These are phyloP conservation scores for Sebastolobus alascanus DNA, from an alignment of 2,797 vertebrate genomes.

Conservation along the genomic window DNA sequence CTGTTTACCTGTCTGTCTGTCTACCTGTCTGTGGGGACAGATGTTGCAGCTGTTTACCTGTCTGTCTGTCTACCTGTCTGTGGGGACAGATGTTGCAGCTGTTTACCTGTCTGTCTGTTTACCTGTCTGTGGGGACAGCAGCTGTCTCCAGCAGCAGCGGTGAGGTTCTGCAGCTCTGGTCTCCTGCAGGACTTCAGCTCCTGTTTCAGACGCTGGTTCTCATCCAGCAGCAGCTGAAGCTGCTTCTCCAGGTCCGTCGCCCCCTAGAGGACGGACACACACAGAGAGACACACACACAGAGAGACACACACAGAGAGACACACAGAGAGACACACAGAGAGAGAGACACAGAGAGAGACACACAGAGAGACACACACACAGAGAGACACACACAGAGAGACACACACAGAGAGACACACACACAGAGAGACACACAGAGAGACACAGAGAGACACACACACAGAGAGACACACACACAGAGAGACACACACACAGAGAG, in stretches of 20 bases:
- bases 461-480: no score
- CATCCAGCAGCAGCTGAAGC: constrained; percentile 90
- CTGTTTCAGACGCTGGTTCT: constrained; percentile 92
- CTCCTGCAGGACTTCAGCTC: constrained; percentile 88
- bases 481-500: no score
- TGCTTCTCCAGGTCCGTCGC: constrained; percentile 95
- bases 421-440: no score
- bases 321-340: fast-evolving
- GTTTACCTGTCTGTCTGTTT: neutral
- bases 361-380: fast-evolving
- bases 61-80: neutral
- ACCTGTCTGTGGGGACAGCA: constrained; percentile 89
- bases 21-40: neutral
- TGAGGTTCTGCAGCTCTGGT: constrained; percentile 80
- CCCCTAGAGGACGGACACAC: constrained; percentile 81
- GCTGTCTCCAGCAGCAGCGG: constrained; percentile 44
- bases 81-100: neutral
- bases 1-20: neutral
- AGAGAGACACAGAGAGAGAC: no score
- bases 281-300: no score
- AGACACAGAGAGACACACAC: no score
- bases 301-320: no score
- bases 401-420: no score
- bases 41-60: neutral
- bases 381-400: fast-evolving